Percentiles rank a stretch among this genome's conserved stretches.
Conservation (phyloP, 2,113 vertebrate genomes). For the Sorex araneus region DNA sequence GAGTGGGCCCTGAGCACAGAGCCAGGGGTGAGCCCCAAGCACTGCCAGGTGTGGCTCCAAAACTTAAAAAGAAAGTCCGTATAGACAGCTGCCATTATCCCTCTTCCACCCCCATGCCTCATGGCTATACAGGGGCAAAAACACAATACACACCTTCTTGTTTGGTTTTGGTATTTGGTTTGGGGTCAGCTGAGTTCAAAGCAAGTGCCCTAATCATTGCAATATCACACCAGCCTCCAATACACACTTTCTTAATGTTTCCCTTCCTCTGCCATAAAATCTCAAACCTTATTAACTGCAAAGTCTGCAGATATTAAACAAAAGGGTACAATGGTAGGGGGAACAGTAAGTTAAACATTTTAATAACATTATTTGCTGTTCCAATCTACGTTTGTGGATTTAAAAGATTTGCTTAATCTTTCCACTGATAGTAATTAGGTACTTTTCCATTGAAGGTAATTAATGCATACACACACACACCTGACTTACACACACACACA, state of each 20-base stretch:
- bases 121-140: neutral
- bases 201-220: too few species aligned
- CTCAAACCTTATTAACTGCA: neutral
- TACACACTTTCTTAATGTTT: neutral
- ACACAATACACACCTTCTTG: neutral
- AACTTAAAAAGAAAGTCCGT: too few species aligned
- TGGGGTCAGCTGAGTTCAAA: too few species aligned
- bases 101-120: neutral
- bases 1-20: too few species aligned
- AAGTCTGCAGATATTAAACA: conserved; percentile 41
- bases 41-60: too few species aligned
- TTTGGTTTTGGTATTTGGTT: too few species aligned
- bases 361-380: conserved; percentile 14
- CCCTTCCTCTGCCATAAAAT: conserved; percentile 7
- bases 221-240: neutral
- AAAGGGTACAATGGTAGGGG: neutral
- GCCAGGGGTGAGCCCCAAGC: too few species aligned
- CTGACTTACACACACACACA: neutral
- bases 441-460: neutral
- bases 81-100: neutral
- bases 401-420: conserved; percentile 24
- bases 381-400: neutral
- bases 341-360: neutral
- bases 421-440: neutral
- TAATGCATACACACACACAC: neutral